Evolutionary conservation across 2,888 invertebrate species (phyloP).

Genomic region (Tanypteryx hageni): DNA sequence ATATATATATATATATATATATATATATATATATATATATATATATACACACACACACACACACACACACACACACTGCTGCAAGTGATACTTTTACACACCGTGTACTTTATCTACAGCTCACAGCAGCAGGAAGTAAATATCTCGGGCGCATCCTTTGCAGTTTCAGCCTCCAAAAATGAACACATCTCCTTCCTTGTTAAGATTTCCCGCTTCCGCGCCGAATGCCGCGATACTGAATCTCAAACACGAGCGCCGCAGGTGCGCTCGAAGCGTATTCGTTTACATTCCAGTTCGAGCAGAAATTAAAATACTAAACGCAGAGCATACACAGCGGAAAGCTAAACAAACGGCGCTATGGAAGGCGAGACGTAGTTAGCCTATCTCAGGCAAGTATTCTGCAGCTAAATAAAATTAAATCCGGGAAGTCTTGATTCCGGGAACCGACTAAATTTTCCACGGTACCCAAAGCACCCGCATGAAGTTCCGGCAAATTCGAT

Average conservation of each 20-base stretch:
- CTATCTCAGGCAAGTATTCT: background rate
- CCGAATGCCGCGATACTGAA: background rate
- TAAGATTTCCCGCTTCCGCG: background rate
- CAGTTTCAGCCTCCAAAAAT: background rate
- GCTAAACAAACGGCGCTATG: background rate
- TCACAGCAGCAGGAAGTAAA: no score
- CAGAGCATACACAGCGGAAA: background rate
- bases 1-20: no score
- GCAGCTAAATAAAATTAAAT: background rate
- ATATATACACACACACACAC: no score
- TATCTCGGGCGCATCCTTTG: no score
- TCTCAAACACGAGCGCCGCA: background rate
- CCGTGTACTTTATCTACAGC: no score
- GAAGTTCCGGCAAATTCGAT: no score
- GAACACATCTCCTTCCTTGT: background rate
- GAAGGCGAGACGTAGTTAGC: background rate
- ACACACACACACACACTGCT: no score
- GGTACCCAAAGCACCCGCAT: no score
- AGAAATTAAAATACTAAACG: slow-evolving; percentile 4
- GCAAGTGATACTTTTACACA: no score
- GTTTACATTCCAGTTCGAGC: slow-evolving; percentile 51
- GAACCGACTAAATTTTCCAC: no score
- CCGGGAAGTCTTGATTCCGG: background rate
- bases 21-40: no score
- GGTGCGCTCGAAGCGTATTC: slow-evolving; percentile 9